phyloP scores from a whole-genome alignment of 2,888 invertebrate species.

The Agelastica alni region DNA sequence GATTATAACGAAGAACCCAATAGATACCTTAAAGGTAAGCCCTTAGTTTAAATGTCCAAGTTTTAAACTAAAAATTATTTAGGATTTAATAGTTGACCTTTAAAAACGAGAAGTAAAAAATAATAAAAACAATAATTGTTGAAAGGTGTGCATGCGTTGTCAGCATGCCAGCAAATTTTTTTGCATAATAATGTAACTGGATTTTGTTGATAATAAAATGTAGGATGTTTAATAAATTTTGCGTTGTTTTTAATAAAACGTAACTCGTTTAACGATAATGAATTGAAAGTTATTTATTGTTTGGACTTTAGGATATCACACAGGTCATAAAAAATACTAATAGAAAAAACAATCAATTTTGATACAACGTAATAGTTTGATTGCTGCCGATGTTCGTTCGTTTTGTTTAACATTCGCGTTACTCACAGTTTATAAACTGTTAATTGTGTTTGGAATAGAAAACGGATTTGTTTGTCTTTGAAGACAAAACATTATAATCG shows the following conservation, averaged over 20 bases:
- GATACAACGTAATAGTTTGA: conserved; percentile 1
- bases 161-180: conserved; percentile 3
- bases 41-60: too few relatives aligned
- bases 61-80: too few relatives aligned
- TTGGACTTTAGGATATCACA: conserved; percentile 13
- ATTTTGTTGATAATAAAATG: conserved; percentile 12
- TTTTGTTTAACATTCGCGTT: background rate
- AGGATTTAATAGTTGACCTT: too few relatives aligned
- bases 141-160: conserved; percentile 9
- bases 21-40: too few relatives aligned
- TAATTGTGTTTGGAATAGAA: conserved; percentile 1
- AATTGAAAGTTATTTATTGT: conserved; percentile 13
- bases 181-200: conserved; percentile 6
- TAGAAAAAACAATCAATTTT: conserved; percentile 16
- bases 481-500: conserved; percentile 1
- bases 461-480: background rate
- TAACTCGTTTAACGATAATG: conserved; percentile 6
- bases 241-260: conserved; percentile 12
- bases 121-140: too few relatives aligned
- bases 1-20: too few relatives aligned
- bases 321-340: conserved; percentile 13
- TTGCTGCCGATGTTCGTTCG: background rate
- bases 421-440: conserved; percentile 4
- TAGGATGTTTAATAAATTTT: conserved; percentile 11
- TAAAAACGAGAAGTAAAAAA: too few relatives aligned